Base-by-base conservation (phyloP, 1,140 invertebrate genomes). In the Aculops lycopersici region DNA sequence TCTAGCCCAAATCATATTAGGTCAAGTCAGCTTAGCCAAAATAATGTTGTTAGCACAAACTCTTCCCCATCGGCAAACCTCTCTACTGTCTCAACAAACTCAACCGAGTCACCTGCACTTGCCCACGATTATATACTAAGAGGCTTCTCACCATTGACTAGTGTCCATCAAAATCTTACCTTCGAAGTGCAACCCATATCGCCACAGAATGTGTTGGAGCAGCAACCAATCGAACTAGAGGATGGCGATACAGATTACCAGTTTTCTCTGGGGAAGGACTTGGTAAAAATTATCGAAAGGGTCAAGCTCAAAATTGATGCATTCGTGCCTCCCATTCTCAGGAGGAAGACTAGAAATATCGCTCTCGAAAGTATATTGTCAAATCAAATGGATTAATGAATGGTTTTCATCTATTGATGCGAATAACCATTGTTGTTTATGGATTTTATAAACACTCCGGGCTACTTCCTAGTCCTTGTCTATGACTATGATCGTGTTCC, bases 101-200 rank as follows among this genome's bases (percentile, higher is more conserved):
- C 15, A 14, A 15, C 12, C 38, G 12, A n/a, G n/a, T 2, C 20
- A 20, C 36, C 21, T 14, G 42, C 43, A 17, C 24, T 46, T 12
- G 37, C 18, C 35, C 45, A 46, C 35, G 44, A 46, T 44, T 40
- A 17, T 2, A 18, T 43, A 15, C 20, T 46, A 3, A 17, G 24
- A 37, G 45, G 44, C 15, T 45, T 43, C 24, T 3, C 20, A 14
- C 41, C 44, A 1, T 31, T 46, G 20, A 37, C 20, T 3, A 12
- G 16, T 14, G 5, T 31, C n/a, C 44, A 46, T 20, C 19, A 43
- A 15, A 2, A 3, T 1, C 17, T 46, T 12, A 13, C 20, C 14
- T 46, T 41, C 20, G 12, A 38, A 20, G 15, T 17, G 31, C 16
- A 43, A 14, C 4, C 15, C n/a, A n/a, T n/a, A n/a, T n/a, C n/a